phyloP scores from a whole-genome alignment of 2,113 vertebrate species.

The Nycticryphes semicollaris region DNA sequence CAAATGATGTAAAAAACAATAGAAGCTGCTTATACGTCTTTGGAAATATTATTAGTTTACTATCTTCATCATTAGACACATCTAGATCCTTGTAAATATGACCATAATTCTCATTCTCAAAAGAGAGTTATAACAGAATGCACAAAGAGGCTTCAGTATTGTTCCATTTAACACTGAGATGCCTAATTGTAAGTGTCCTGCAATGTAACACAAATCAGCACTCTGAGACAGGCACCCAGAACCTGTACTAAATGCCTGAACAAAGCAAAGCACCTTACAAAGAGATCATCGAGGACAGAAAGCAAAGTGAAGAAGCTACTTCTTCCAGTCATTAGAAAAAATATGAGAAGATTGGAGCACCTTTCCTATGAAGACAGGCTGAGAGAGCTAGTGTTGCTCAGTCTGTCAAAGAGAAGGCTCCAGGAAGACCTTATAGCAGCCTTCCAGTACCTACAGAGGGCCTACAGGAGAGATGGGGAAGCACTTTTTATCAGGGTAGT shows the following conservation, averaged over 20 bases:
- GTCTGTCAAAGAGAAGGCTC: background rate
- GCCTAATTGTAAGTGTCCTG: background rate
- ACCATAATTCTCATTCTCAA: background rate
- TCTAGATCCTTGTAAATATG: background rate
- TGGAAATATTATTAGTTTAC: background rate
- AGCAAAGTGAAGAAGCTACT: background rate
- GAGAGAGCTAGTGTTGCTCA: background rate
- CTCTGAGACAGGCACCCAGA: background rate
- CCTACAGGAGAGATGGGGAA: background rate
- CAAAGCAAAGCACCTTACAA: background rate
- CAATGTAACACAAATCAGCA: background rate
- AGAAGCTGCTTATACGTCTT: background rate
- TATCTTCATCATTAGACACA: background rate
- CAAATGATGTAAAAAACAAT: background rate
- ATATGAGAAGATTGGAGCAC: background rate
- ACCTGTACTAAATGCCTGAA: background rate
- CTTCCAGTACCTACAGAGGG: background rate
- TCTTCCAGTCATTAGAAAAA: background rate
- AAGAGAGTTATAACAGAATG: background rate
- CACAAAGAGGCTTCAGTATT: background rate
- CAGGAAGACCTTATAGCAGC: background rate
- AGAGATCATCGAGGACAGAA: background rate
- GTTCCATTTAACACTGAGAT: background rate
- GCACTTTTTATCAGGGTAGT: background rate
- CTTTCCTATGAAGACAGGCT: background rate